These are phyloP conservation scores for Aspidapion aeneum DNA, from an alignment of 2,888 invertebrate genomes.

Conservation along the genomic window DNA sequence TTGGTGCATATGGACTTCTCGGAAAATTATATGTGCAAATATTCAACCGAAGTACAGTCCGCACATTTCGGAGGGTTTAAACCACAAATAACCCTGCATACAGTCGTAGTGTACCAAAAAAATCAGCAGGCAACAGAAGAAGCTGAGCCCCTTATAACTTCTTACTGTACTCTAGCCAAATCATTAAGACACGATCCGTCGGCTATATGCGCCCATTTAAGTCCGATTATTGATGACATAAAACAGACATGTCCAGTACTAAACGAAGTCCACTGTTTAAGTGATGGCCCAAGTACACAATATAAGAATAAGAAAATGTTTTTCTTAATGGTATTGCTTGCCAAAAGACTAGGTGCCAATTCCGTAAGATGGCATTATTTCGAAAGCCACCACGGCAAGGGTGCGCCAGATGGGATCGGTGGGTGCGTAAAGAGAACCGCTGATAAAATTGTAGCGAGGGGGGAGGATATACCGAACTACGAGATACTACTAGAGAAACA, in stretches of 20 bases:
- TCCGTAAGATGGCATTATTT: conserved; percentile 15
- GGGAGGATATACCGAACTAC: not conserved
- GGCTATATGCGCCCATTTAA: conserved; percentile 19
- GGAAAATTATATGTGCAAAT: conserved; percentile 12
- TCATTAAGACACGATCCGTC: conserved; percentile 16
- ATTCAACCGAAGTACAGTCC: conserved; percentile 12
- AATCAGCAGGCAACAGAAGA: not conserved
- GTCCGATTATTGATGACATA: conserved; percentile 1
- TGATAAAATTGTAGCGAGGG: not conserved
- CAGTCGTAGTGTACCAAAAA: conserved; percentile 5
- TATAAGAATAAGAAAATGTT: conserved; percentile 20
- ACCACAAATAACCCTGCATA: conserved; percentile 11
- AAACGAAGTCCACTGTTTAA: conserved; percentile 15
- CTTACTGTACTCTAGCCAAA: conserved; percentile 14
- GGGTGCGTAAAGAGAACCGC: conserved; percentile 16
- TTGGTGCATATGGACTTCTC: conserved; percentile 7
- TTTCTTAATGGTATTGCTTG: conserved; percentile 7
- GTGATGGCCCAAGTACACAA: conserved; percentile 20
- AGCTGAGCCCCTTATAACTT: too few relatives aligned
- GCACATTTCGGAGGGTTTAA: conserved; percentile 11
- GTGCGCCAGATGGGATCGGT: conserved; percentile 18
- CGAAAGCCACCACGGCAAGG: conserved; percentile 19
- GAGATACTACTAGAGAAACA: not conserved
- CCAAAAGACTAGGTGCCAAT: conserved; percentile 9
- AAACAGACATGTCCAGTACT: conserved; percentile 7